These are phyloP conservation scores for Baryphthengus martii DNA, from an alignment of 2,113 vertebrate species.

Conservation along the genomic window DNA sequence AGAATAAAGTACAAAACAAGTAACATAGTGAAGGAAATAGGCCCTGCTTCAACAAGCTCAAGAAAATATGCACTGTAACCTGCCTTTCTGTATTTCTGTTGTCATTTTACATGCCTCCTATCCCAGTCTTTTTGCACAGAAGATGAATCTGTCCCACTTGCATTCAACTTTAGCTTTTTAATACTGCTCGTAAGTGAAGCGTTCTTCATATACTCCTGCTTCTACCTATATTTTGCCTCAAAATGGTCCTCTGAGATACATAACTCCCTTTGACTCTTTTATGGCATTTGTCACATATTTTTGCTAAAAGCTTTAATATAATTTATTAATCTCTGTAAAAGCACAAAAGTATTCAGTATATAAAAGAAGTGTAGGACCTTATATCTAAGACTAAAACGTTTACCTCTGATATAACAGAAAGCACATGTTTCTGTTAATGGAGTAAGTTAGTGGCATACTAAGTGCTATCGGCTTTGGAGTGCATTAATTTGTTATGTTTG, in stretches of 20 bases:
- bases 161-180: neutral
- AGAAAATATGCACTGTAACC: neutral
- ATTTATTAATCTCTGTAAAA: neutral
- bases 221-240: neutral
- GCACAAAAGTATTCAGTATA: neutral
- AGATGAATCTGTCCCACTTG: neutral
- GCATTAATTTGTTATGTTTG: conserved; percentile 4
- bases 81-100: neutral
- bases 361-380: neutral
- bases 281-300: neutral
- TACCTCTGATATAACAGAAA: neutral
- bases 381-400: neutral
- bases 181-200: neutral
- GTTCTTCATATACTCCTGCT: neutral
- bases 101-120: neutral
- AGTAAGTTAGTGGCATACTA: neutral
- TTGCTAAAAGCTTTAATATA: neutral
- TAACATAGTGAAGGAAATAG: neutral
- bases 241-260: neutral
- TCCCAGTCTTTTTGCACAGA: neutral
- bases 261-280: neutral
- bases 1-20: neutral
- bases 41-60: neutral
- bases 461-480: neutral
- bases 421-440: neutral